These are phyloP conservation scores for Akabosia matsudoensis DNA, from an alignment of 1,140 invertebrate genomes.

Conservation along the genomic window DNA sequence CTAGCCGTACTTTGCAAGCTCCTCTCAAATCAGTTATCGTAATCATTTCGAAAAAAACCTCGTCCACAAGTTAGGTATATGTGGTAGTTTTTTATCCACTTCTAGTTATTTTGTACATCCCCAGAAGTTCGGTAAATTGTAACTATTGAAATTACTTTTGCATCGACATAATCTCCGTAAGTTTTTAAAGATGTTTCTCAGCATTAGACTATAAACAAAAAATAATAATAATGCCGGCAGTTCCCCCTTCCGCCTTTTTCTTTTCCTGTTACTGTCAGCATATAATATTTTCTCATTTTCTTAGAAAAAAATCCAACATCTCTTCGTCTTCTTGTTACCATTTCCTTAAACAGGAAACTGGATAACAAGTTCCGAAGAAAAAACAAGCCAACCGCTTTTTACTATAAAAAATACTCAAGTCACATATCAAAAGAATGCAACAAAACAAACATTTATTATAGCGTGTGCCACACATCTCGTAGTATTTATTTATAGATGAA, in stretches of 20 bases:
- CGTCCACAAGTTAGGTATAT: too few species aligned
- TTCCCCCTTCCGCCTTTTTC: not conserved
- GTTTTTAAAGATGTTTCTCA: too few species aligned
- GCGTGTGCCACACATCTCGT: not conserved
- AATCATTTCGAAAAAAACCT: too few species aligned
- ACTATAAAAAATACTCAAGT: not conserved
- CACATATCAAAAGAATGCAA: constrained; percentile 12
- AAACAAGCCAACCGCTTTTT: not conserved
- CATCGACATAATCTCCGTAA: too few species aligned
- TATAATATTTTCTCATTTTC: not conserved
- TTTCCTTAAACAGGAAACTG: not conserved
- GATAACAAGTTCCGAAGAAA: not conserved
- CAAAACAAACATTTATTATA: not conserved
- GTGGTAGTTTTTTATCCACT: too few species aligned
- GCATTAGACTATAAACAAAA: not conserved
- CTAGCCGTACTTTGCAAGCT: too few species aligned
- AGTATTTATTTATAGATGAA: not conserved
- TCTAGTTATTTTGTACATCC: too few species aligned
- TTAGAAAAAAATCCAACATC: not conserved
- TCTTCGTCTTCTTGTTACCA: not conserved
- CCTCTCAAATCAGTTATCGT: too few species aligned
- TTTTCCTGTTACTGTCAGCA: not conserved
- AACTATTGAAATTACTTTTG: too few species aligned
- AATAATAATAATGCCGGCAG: not conserved
- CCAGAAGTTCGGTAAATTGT: too few species aligned